A percentile compares a stretch with the other conserved stretches of the same genome.
Conservation (phyloP, 2,113 vertebrate genomes). For the Sakesphorus luctuosus region DNA sequence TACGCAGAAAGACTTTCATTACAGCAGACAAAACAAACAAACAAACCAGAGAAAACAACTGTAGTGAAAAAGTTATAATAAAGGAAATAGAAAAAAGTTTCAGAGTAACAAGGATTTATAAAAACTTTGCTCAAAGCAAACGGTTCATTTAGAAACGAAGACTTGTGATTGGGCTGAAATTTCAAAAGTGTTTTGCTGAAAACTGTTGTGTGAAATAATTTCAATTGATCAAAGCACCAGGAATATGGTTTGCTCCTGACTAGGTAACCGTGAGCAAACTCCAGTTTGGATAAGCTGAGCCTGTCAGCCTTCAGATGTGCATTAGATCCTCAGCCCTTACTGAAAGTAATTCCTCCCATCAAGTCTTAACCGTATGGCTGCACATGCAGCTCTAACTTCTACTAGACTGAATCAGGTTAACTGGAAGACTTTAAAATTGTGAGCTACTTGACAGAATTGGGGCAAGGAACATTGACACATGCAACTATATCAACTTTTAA, state of each 20-base stretch:
- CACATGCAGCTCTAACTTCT: background rate
- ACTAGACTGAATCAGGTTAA: background rate
- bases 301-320: rapidly evolving
- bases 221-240: background rate
- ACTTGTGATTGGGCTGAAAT: background rate
- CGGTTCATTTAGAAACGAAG: background rate
- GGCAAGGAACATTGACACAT: background rate
- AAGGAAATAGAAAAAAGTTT: background rate
- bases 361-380: background rate
- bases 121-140: background rate
- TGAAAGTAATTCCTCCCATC: background rate
- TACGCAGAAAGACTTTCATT: background rate
- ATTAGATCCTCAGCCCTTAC: background rate
- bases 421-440: background rate
- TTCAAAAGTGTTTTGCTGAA: background rate
- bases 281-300: background rate
- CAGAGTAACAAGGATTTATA: background rate
- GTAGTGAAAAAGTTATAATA: background rate
- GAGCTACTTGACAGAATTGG: background rate
- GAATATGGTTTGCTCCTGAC: background rate
- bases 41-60: background rate
- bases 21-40: background rate
- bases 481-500: background rate
- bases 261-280: background rate
- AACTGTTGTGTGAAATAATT: background rate